Evolutionary conservation across 2,797 vertebrate genomes (phyloP).

Genomic region (Danio aesculapii): DNA sequence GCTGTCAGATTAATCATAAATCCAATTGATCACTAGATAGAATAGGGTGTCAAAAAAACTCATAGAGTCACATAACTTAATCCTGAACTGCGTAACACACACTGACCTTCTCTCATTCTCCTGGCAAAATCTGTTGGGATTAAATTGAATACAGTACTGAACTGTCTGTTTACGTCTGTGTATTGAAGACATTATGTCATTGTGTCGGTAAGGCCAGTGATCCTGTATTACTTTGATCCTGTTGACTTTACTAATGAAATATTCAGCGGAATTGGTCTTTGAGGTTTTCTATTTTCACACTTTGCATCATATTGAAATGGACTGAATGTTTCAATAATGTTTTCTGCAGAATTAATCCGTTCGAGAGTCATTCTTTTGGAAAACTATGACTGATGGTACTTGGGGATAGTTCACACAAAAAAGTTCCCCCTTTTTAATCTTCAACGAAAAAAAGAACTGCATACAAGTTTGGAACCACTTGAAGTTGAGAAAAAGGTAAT

Average conservation of each 20-base stretch:
- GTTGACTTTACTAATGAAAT: neutral
- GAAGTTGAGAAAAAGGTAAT: too few species aligned
- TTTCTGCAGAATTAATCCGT: too few species aligned
- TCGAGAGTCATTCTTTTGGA: neutral
- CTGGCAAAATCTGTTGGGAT: slow-evolving; percentile 20
- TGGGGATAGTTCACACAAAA: too few species aligned
- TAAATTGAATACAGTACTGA: slow-evolving; percentile 29
- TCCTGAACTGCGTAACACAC: slow-evolving; percentile 27
- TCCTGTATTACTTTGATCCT: neutral
- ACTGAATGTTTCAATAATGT: too few species aligned
- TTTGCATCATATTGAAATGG: neutral
- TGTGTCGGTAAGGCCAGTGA: neutral
- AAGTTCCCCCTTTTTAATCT: too few species aligned
- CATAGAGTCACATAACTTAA: slow-evolving; percentile 23
- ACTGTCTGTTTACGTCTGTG: slow-evolving; percentile 30
- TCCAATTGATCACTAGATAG: slow-evolving; percentile 15
- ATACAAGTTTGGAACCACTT: too few species aligned
- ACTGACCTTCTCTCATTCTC: neutral
- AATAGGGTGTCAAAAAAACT: slow-evolving; percentile 22
- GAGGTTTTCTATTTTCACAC: neutral
- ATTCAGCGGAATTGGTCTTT: neutral
- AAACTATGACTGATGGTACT: neutral
- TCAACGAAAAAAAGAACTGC: too few species aligned
- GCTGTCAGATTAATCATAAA: slow-evolving; percentile 42
- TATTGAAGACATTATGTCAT: slow-evolving; percentile 10